Evolutionary conservation across 2,113 vertebrate species (phyloP), one percentile per base, ranked within the genome.

Genomic region (Platycercus adscitus): DNA sequence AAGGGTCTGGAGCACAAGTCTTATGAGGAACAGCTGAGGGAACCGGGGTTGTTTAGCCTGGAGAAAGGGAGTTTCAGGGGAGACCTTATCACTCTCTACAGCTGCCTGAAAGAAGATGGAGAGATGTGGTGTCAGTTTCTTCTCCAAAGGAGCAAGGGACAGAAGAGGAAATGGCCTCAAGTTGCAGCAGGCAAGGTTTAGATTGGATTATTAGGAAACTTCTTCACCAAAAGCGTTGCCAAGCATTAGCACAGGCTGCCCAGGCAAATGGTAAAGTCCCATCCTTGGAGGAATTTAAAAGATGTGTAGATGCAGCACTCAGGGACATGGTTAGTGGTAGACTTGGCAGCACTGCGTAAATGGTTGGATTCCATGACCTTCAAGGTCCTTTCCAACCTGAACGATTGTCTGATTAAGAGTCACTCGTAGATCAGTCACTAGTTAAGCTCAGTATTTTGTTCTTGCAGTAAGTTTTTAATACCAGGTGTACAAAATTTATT

Each of bases 1-100:
- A 65, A 70, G 24, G 23, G 4, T n/a, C 43, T 46, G 1, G 37
- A 20, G 0, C 19, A 70, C 0, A 52, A 58, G 0, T 39, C 1
- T 14, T 41, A 0, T 3, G 37, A 71, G 37, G 24, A 56, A 33
- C 0, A 0, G 37, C 56, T 78, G 65, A 92, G 29, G 33, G 12
- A 83, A 35, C 50, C 60, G 17, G 11, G 17, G 20, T 0, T 21
- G 39, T 16, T 72, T 3, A 52, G 26, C 8, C 13, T 1, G 18
- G 53, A 55, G 55, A 63, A 76, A 39, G 63, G 23, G 29, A 0
- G 1, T 11, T 37, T 70, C 9, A 41, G 10, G 17, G 31, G 1
- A 8, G 3, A 50, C 1, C 17, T 28, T 13, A 35, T 9, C 2
- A 2, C 68, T 47, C 35, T 28, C 20, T 47, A 3, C 4, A 61